A percentile compares a stretch with the other conserved stretches of the same genome.
Evolutionary conservation across 23 tunicate genomes (phyloP).

Genomic region (Halocynthia roretzi): DNA sequence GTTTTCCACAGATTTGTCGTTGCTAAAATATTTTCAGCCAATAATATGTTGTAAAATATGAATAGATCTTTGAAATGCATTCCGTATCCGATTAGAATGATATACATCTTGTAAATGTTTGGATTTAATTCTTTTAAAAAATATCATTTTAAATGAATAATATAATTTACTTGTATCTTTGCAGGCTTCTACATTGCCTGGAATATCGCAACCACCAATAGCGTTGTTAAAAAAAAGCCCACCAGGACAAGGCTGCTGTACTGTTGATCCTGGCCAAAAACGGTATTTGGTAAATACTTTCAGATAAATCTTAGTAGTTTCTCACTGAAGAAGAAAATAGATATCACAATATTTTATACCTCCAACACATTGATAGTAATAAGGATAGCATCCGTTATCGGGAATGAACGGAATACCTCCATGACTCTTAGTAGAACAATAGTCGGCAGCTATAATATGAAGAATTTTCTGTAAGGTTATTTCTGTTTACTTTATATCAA

Average conservation of each 20-base stretch:
- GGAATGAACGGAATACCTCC: conserved; percentile 5
- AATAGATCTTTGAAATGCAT: too few relatives aligned
- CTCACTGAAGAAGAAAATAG: not conserved
- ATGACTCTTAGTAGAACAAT: not conserved
- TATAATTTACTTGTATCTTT: not conserved
- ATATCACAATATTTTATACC: not conserved
- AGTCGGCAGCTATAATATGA: too few relatives aligned
- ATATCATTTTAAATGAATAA: too few relatives aligned
- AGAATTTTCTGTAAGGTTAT: too few relatives aligned
- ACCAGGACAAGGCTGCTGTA: conserved; percentile 21
- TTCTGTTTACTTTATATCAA: not conserved
- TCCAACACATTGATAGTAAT: not conserved
- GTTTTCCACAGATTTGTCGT: too few relatives aligned
- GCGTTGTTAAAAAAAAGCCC: conserved; percentile 44
- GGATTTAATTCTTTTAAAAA: too few relatives aligned
- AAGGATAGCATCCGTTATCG: not conserved
- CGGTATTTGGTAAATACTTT: not conserved
- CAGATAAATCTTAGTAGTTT: not conserved
- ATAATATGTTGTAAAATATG: too few relatives aligned
- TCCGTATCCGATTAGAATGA: too few relatives aligned
- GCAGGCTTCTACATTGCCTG: conserved; percentile 6
- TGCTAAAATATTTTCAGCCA: too few relatives aligned
- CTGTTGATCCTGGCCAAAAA: conserved; percentile 5
- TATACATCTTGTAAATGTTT: too few relatives aligned
- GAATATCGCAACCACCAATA: conserved; percentile 35